Evolutionary conservation across 2,113 vertebrate genomes (phyloP), one percentile per base, ranked within the genome.

Genomic region (Dryoscopus gambensis): DNA sequence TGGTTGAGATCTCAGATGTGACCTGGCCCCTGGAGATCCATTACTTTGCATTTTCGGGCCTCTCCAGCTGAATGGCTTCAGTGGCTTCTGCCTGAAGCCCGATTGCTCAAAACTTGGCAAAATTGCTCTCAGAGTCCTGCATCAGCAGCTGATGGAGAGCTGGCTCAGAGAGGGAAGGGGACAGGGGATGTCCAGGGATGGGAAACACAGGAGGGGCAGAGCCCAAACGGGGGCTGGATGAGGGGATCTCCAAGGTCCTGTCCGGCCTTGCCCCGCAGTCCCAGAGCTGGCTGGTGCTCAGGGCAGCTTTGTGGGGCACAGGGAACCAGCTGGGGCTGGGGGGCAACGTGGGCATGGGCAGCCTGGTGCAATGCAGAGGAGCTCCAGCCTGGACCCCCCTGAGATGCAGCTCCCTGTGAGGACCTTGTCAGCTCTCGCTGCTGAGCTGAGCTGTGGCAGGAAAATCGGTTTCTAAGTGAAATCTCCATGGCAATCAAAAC

Each of bases 401-500:
- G 64, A 55, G 77, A 23, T 46, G 84, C 49, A 88, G 81, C 77
- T 89, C 24, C 21, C 59, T 20, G 65, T 2, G 52, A 67, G 88
- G 42, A 94, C 73, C 68, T 9, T 46, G 77, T 62, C 78, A 70
- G 89, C 85, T 67, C 85, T 50, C 2, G 0, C 62, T 82, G 89
- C 50, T 57, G 71, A 94, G 73, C 55, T 21, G 69, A 33, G 57
- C 39, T 30, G 76, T 86, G 84, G 73, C 90, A 86, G 62, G 59
- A 74, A 79, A 82, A 91, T 14, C 2, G 39, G 94, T 97, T 96
- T 93, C 89, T 65, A 93, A 96, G 93, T 55, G 73, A 89, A 87
- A 92, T 96, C 93, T 96, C 87, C 89, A 84, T 95, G 93, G 89
- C 90, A 94, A 97, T 96, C 91, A 78, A 88, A 82, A 82, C 77